Base-by-base conservation (phyloP, 2,888 invertebrate genomes). In the Ophion costatus region DNA sequence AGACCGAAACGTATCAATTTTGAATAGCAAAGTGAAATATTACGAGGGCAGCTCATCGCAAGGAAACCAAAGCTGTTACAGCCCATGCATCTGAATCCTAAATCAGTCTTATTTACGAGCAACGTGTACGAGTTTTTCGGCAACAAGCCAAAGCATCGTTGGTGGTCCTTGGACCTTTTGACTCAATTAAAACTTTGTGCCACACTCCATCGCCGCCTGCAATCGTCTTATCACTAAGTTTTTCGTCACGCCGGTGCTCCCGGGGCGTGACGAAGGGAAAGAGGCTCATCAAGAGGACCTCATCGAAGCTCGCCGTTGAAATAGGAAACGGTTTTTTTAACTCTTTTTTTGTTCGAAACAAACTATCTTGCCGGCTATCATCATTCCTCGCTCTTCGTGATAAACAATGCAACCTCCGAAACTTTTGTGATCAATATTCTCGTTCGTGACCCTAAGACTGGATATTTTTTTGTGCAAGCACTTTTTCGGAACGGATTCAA, bases 101-200 rank as follows among this genome's bases (percentile, higher is more conserved):
- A 61, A 69, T 59, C 4, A 51, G 22, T 51, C n/a, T 67, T 74
- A 67, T 80, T 80, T 74, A 59, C 66, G 57, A 66, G 61, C 20
- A 77, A 73, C 67, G 20, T 67, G 51, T 56, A 73, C 70, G 64
- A 80, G 45, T 64, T 77, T 77, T 57, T 59, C 71, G 67, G 64
- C 80, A 70, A 59, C 51, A 22, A 70, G 64, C 76, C 84, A 81
- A 45, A 73, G 56, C 38, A 24, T 20, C 57, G 51, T 61, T 42
- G 20, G 42, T 29, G 20, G 51, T 45, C 63, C 64, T 64, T 33
- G 70, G 61, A 76, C 71, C 66, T 24, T 59, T 66, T 80, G 66
- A 75, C 78, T 85, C 80, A 86, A 86, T 86, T 86, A 86, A 86
- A 86, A 85, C 86, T 86, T 85, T 80, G 56, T 10, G 77, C 83